Evolutionary conservation across 2,797 vertebrate genomes (phyloP), one percentile per base, ranked within the genome.

Genomic region (Crocodylus rhombifer): DNA sequence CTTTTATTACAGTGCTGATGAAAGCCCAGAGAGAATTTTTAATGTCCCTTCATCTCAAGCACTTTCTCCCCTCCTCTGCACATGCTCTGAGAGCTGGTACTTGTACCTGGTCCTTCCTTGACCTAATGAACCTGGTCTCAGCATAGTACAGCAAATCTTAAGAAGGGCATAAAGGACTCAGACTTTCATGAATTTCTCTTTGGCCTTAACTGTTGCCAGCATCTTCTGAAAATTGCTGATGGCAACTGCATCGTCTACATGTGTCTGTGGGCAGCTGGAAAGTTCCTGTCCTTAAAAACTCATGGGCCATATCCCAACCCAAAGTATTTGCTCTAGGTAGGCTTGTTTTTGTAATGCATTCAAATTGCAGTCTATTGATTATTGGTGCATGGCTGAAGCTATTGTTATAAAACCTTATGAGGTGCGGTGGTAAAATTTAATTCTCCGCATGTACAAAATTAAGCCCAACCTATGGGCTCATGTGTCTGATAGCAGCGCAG

Each of bases 11-110:
- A 51, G 42, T 11, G 42, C 9, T 51, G 42, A 51, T 51, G 42
- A 51, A 51, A 51, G 42, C 42, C n/a, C 6, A 15, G 33, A 56
- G 30, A 1, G 8, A 28, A 36, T 61, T 58, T 18, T 62, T 5
- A 42, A 4, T 15, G 23, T 74, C 25, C 2, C 58, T 4, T 3
- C 7, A 7, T 55, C 14, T 56, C 2, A 0, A 4, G 2, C n/a
- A 60, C 6, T 60, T 16, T 5, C 4, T 73, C 51, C 14, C 33
- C 23, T 0, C 33, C 7, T 9, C 2, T n/a, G 6, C 11, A 56
- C 20, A 7, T 51, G 55, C 1, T 36, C 5, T 58, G n/a, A 20
- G 30, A 30, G 16, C 23, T 10, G 6, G 1, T n/a, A 12, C 9
- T 92, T 71, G 17, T 26, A 16, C 6, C 56, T 36, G 13, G 30